A percentile compares a stretch with the other conserved stretches of the same genome.
Conservation (phyloP, 2,888 invertebrate genomes). For the Mythimna pallens region DNA sequence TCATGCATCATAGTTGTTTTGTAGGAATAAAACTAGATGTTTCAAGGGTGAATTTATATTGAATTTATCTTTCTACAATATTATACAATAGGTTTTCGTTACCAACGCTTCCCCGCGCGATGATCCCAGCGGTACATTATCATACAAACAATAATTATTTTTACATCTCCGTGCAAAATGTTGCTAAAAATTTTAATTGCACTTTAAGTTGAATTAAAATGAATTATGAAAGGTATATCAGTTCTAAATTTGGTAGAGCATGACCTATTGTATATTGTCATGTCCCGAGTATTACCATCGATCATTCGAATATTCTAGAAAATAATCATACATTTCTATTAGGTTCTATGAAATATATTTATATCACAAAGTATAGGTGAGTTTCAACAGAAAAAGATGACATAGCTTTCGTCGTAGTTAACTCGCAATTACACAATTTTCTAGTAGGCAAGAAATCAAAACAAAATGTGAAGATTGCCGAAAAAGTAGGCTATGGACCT, state of each 20-base stretch:
- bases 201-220: constrained; percentile 73
- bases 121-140: constrained; percentile 63
- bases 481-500: constrained; percentile 56
- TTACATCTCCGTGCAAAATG: constrained; percentile 75
- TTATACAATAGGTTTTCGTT: constrained; percentile 84
- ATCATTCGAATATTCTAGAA: constrained; percentile 55
- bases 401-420: constrained; percentile 46
- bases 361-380: constrained; percentile 80
- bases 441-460: constrained; percentile 53
- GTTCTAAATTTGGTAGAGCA: constrained; percentile 59
- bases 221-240: constrained; percentile 62
- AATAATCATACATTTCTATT: constrained; percentile 59
- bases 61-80: constrained; percentile 89
- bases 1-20: constrained; percentile 26
- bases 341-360: constrained; percentile 65
- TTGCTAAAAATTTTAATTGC: constrained; percentile 78
- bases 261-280: constrained; percentile 58
- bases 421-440: constrained; percentile 55
- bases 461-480: constrained; percentile 31
- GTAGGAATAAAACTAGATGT: constrained; percentile 72
- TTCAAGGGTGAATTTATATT: constrained; percentile 88
- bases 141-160: constrained; percentile 67
- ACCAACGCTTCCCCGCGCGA: constrained; percentile 68
- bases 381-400: constrained; percentile 70
- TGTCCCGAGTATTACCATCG: constrained; percentile 53